Evolutionary conservation across 2,888 invertebrate species (phyloP).

Genomic region (Plebejus melissa): DNA sequence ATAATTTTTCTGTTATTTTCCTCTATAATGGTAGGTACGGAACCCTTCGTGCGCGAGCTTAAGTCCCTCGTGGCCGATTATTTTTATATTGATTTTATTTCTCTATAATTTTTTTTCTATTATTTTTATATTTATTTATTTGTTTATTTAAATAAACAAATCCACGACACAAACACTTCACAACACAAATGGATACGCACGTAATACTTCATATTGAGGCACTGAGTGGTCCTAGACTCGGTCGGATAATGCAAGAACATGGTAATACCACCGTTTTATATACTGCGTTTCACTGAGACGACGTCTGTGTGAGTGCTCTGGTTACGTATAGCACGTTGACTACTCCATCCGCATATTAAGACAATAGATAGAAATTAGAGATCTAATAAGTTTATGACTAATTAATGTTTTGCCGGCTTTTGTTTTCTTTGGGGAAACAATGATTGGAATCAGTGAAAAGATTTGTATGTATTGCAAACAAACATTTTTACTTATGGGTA

Average conservation of each 20-base stretch:
- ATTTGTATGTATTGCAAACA: neutral
- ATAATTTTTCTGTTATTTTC: too few relatives aligned
- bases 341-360: slow-evolving; percentile 60
- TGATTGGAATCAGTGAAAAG: neutral
- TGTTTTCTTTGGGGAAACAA: neutral
- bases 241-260: slow-evolving; percentile 67
- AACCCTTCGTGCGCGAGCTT: too few relatives aligned
- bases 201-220: slow-evolving; percentile 65
- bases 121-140: neutral
- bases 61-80: too few relatives aligned
- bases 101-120: neutral
- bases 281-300: slow-evolving; percentile 69
- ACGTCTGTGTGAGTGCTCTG: slow-evolving; percentile 57
- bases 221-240: slow-evolving; percentile 62
- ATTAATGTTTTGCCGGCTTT: slow-evolving; percentile 10
- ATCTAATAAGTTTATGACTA: slow-evolving; percentile 32
- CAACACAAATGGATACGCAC: slow-evolving; percentile 59
- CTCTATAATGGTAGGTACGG: too few relatives aligned
- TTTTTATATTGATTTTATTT: slow-evolving; percentile 8
- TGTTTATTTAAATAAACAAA: slow-evolving; percentile 23
- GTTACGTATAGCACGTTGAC: slow-evolving; percentile 69
- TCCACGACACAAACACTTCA: slow-evolving; percentile 39
- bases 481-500: neutral
- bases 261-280: slow-evolving; percentile 76
- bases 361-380: slow-evolving; percentile 69